Evolutionary conservation across 2,888 invertebrate genomes (phyloP), one percentile per base, ranked within the genome.

Genomic region (Lamproptera curius): DNA sequence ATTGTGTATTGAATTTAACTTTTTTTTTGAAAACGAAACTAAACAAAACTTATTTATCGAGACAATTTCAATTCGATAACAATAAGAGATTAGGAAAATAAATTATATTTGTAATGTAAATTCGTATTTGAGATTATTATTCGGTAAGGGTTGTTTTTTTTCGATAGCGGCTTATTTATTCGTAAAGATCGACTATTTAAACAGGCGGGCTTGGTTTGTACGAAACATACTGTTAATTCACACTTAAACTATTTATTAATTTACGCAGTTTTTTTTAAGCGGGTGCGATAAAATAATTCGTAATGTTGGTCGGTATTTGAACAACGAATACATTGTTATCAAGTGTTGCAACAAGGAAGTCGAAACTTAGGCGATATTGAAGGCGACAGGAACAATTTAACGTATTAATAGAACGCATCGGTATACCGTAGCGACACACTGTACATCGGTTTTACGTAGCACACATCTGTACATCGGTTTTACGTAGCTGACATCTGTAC

Each of bases 41-140:
- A n/a, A n/a, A n/a, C n/a, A n/a, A n/a, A n/a, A n/a, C n/a, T n/a
- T n/a, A n/a, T n/a, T n/a, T n/a, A n/a, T n/a, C 11, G n/a, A 15
- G 20, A 28, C 28, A 9, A 42, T 8, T 34, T 33, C 33, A 14
- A 40, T 47, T 42, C 42, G 23, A 48, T 38, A 34, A n/a, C 17
- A 28, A 8, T 48, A 42, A 48, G 42, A 42, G 38, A 47, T 23
- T 47, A 48, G 37, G 40, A 16, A n/a, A n/a, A n/a, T 11, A 26
- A 42, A 42, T 42, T 47, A 47, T 47, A 47, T 47, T 47, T 47
- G 42, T 47, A 47, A 47, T 42, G 16, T 41, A 46, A 28, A 46
- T 35, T 34, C 38, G 5, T 38, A 34, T 33, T 42, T 42, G 42
- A 39, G 42, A 42, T 48, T 47, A 47, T 33, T 41, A 16, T 35